Evolutionary conservation across 1,140 invertebrate genomes (phyloP), one percentile per base, ranked within the genome.

Genomic region (Leptinotarsa texana): DNA sequence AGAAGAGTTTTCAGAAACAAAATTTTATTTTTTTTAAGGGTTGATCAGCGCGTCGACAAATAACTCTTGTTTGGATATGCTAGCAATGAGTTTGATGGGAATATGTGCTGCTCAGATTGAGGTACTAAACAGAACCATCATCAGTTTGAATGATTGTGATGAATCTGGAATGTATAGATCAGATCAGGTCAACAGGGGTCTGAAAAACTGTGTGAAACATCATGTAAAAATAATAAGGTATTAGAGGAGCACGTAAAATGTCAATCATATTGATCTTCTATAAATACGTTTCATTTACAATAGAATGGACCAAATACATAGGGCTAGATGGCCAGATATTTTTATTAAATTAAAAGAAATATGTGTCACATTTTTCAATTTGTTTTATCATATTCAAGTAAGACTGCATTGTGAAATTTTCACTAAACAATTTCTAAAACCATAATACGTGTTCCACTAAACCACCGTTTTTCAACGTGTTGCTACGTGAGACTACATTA

Each of bases 221-320:
- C 74, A 75, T 22, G 63, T 42, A 17, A 27, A 71, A 70, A 73
- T 75, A 21, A 75, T 75, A 67, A 72, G 65, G 74, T 75, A 72
- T 33, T 33, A 33, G 6, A 33, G 27, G 8, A 33, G 27, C 27
- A 33, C 6, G 27, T 33, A 6, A 33, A 33, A 33, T 33, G 27
- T 33, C 8, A 6, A 33, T 33, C 27, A 33, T 33, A 33, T 33
- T 6, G 6, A 33, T 8, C 27, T 33, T 33, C 6, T 33, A 33
- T 33, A 33, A 6, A 33, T 33, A 33, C 27, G 27, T 33, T 33
- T 33, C 13, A 72, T 42, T 63, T 18, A 42, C 33, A 11, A n/a
- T 24, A 63, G 22, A 62, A 63, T 63, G 18, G 18, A 63, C 62
- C 18, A 13, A 63, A 17, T 13, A 63, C 11, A 63, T 24, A 13